phyloP scores from a whole-genome alignment of 1,140 invertebrate species.

The Antheraea mylitta region DNA sequence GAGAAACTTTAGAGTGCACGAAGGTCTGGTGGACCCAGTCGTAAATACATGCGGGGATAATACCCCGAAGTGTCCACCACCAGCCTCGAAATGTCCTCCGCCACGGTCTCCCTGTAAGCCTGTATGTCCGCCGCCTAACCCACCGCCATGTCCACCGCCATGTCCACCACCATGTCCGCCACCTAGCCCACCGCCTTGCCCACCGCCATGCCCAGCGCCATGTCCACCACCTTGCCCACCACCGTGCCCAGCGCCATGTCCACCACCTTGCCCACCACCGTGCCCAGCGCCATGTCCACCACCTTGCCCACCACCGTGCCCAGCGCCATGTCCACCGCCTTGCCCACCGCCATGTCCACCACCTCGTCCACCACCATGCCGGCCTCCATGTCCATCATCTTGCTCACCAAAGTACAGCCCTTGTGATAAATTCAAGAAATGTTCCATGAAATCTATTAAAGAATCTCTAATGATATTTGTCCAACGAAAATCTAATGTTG shows the following conservation, averaged over 20 bases:
- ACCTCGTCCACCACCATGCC: conserved; percentile 14
- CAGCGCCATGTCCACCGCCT: conserved; percentile 15
- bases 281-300: no score
- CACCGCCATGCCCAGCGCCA: neutral
- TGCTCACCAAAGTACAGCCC: conserved; percentile 16
- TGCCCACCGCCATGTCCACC: conserved; percentile 24
- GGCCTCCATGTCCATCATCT: conserved; percentile 19
- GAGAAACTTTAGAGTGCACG: neutral
- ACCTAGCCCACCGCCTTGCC: conserved; percentile 28
- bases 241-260: no score
- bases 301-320: no score
- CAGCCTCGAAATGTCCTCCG: conserved; percentile 25
- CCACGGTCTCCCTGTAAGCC: conserved; percentile 1
- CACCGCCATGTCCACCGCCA: conserved; percentile 19
- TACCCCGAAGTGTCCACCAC: conserved; percentile 20
- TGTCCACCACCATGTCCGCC: conserved; percentile 16
- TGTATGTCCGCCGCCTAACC: conserved; percentile 18
- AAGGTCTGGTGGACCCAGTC: conserved; percentile 20
- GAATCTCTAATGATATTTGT: conserved; percentile 14
- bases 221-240: conserved; percentile 29
- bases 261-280: no score
- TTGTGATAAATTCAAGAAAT: conserved; percentile 20
- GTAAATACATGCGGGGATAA: conserved; percentile 23
- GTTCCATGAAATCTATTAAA: conserved; percentile 10
- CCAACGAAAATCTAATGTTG: neutral